Conservation (phyloP, 2,888 invertebrate genomes). For the Drosophila neonasuta region DNA sequence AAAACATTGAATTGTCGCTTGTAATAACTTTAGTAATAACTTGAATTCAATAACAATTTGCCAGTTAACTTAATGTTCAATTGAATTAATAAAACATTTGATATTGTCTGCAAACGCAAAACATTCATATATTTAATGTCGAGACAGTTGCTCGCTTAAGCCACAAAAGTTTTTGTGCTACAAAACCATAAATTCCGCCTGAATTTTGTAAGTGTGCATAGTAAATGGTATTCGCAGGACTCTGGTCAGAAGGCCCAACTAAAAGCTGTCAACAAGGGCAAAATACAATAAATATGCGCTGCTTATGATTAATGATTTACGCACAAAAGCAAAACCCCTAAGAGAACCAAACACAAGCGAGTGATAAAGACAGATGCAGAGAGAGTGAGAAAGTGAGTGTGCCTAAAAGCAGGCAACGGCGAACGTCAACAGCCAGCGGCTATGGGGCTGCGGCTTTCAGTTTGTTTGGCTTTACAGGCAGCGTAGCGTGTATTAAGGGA, state of each 20-base stretch:
- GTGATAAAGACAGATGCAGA: neutral
- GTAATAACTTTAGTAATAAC: neutral
- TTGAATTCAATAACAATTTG: slow-evolving; percentile 8
- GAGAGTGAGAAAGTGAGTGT: slow-evolving; percentile 16
- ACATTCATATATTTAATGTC: slow-evolving; percentile 22
- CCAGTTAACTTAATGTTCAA: slow-evolving; percentile 1
- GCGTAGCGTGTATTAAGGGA: slow-evolving; percentile 77
- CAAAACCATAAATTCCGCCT: slow-evolving; percentile 39
- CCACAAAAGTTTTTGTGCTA: slow-evolving; percentile 12
- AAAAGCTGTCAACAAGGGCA: slow-evolving; percentile 69
- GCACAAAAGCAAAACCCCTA: slow-evolving; percentile 53
- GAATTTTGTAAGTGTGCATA: slow-evolving; percentile 35
- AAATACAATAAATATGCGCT: slow-evolving; percentile 72
- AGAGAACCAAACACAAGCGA: neutral
- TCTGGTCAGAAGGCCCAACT: slow-evolving; percentile 40
- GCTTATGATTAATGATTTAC: slow-evolving; percentile 75
- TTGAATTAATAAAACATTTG: slow-evolving; percentile 12
- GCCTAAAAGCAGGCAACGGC: slow-evolving; percentile 49
- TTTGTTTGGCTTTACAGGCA: slow-evolving; percentile 69
- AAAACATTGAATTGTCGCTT: neutral
- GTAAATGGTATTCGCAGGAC: slow-evolving; percentile 47
- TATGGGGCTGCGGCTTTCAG: slow-evolving; percentile 48
- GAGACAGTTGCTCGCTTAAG: slow-evolving; percentile 8
- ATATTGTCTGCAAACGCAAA: slow-evolving; percentile 3
- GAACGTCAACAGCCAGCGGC: slow-evolving; percentile 46